Conservation (phyloP, 2,888 invertebrate genomes). For the Cistogaster globosa region DNA sequence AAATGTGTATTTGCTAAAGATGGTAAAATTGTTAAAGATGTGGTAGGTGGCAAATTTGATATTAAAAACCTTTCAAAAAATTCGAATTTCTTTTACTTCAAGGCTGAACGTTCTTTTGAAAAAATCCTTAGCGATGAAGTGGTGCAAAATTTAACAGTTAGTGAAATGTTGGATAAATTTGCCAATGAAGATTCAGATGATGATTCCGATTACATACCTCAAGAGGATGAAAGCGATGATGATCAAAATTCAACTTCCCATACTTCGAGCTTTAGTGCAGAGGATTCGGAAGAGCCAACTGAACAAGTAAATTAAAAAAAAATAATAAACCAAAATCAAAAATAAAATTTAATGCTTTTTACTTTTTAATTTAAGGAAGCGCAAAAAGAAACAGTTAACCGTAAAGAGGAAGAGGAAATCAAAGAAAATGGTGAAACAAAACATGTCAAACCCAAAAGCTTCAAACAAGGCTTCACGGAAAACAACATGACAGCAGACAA, state of each 20-base stretch:
- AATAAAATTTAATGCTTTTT: neutral
- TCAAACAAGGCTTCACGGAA: slow-evolving; percentile 59
- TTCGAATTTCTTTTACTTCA: neutral
- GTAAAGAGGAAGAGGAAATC: neutral
- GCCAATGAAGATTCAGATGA: slow-evolving; percentile 77
- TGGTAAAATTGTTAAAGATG: neutral
- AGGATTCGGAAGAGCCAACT: slow-evolving; percentile 43
- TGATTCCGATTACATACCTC: slow-evolving; percentile 79
- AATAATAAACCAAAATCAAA: neutral
- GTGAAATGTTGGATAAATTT: slow-evolving; percentile 78
- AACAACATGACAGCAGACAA: slow-evolving; percentile 48
- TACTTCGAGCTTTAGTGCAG: slow-evolving; percentile 44
- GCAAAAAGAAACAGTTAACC: neutral
- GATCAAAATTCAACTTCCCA: slow-evolving; percentile 64
- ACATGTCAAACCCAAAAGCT: slow-evolving; percentile 62
- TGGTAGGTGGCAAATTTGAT: neutral
- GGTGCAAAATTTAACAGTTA: slow-evolving; percentile 75
- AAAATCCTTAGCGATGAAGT: slow-evolving; percentile 36
- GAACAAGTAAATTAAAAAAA: slow-evolving; percentile 19
- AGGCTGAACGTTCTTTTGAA: slow-evolving; percentile 64
- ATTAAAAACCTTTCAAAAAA: neutral
- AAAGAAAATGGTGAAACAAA: slow-evolving; percentile 65
- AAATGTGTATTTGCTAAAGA: slow-evolving; percentile 17
- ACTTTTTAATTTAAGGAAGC: neutral
- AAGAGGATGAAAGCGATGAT: slow-evolving; percentile 69